phyloP scores from a whole-genome alignment of 2,888 invertebrate genomes.

The Ophion obscuratus region DNA sequence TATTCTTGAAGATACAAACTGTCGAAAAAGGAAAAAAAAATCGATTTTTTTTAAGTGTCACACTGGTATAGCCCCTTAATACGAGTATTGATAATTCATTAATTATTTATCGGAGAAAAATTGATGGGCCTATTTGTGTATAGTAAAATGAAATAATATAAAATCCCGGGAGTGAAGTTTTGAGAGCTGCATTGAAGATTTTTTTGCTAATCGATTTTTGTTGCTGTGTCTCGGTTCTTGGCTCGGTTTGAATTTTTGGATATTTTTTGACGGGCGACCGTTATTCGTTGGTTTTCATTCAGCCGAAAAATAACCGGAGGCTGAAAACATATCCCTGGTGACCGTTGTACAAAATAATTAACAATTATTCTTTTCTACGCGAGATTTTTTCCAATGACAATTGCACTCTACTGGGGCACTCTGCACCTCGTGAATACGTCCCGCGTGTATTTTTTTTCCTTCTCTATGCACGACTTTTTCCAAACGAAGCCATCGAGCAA shows the following conservation, averaged over 20 bases:
- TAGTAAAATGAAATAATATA: background rate
- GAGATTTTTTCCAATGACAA: background rate
- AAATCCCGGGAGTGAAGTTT: background rate
- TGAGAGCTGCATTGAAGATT: background rate
- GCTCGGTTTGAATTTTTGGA: background rate
- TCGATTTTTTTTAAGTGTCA: too few species aligned
- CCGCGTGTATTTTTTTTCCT: background rate
- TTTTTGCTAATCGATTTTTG: too few species aligned
- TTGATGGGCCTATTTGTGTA: background rate
- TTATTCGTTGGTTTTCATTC: background rate
- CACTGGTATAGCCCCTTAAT: too few species aligned
- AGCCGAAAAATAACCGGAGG: background rate
- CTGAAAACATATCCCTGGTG: background rate
- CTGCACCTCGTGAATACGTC: too few species aligned
- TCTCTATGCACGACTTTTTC: constrained; percentile 1
- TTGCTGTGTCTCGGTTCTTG: too few species aligned
- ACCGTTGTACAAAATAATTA: background rate
- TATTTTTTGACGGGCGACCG: background rate
- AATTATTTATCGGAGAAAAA: background rate
- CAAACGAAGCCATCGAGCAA: constrained; percentile 13
- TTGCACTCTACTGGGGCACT: constrained; percentile 3
- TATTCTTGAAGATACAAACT: too few species aligned
- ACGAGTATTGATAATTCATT: too few species aligned
- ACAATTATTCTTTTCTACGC: background rate
- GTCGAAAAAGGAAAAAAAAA: too few species aligned